Evolutionary conservation across 2,113 vertebrate genomes (phyloP), one percentile per base, ranked within the genome.

Genomic region (Lanius collurio): DNA sequence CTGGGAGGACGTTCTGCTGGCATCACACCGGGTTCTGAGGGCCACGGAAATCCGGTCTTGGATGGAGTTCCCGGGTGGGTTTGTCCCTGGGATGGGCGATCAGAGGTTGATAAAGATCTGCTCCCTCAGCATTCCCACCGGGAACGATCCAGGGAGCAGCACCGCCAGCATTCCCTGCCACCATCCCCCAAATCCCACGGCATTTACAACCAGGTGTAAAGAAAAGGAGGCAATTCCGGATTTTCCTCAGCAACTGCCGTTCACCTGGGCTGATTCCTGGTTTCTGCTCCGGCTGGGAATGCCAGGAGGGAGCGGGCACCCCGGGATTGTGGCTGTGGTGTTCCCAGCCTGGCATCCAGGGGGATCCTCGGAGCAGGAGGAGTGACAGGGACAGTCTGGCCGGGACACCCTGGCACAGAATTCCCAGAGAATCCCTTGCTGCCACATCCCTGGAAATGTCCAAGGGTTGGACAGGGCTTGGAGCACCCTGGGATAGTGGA

Each of bases 281-380:
- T 20, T 4, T 33, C 39, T 9, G 44, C 62, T 86, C 4, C 1
- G 22, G 24, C 37, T 33, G 74, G 55, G 50, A 39, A n/a, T 52
- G 44, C 65, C 23, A 3, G 12, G 50, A 39, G 26, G 65, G 57
- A 65, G 56, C 49, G 2, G 15, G 0, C 13, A 6, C 5, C 62
- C 20, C 12, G 1, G 30, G 14, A 4, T 1, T 26, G 6, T 3
- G 46, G 46, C 33, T 20, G 1, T 4, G 2, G 6, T 2, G 56
- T 7, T 35, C 41, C 77, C 49, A 30, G 35, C 20, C 9, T 7
- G 81, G 81, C 52, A 49, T 24, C 28, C 10, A 3, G 12, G 5
- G 7, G 60, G 41, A 10, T 11, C 3, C 21, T 60, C 12, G 5
- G 55, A 35, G 46, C 10, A 2, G 57, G 49, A 27, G 76, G 24